Base-by-base conservation (phyloP, 2,888 invertebrate genomes). In the Stramonita haemastoma region DNA sequence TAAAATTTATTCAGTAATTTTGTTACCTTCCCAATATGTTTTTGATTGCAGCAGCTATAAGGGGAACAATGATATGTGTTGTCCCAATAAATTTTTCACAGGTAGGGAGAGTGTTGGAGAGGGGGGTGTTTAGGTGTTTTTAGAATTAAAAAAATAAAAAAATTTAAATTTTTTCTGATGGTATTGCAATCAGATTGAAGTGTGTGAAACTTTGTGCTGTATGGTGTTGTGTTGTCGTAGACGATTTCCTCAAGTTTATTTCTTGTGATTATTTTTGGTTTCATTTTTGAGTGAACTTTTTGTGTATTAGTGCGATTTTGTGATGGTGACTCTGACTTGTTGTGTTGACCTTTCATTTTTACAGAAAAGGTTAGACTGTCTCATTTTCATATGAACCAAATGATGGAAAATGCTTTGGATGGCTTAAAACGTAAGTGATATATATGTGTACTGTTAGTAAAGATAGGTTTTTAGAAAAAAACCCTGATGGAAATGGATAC, bases 301-400 rank as follows among this genome's bases (percentile, higher is more conserved):
- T 81, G 60, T 36, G 81, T 36, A 5, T 22, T 36, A 17, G 4
- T 81, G 46, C 22, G 81, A 46, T 46, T 81, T 46, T 83, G 46
- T 83, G 36, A 46, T 57, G 29, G 83, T 66, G 15, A n/a, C 57
- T 73, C 34, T 87, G 57, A 79, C 34, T 66, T 36, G 46, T 70
- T 89, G 57, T 79, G 13, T 56, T 77, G 77, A 73, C 0, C 26
- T 88, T 88, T 84, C 87, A 36, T 89, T 46, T 89, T 90, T 93
- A 92, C 95, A 95, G 95, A 95, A 91, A 95, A 95, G 91, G 92
- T 95, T 93, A 94, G 94, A 93, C 93, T 94, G 92, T 95, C 95
- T 90, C 95, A 95, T 93, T 92, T 94, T 81, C 94, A 95, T 93
- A 94, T 95, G 95, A 96, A 95, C 93, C 94, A 94, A 94, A 95